A percentile compares a stretch with the other conserved stretches of the same genome.
Conservation (phyloP, 2,797 vertebrate species). For the Coilia nasus region DNA sequence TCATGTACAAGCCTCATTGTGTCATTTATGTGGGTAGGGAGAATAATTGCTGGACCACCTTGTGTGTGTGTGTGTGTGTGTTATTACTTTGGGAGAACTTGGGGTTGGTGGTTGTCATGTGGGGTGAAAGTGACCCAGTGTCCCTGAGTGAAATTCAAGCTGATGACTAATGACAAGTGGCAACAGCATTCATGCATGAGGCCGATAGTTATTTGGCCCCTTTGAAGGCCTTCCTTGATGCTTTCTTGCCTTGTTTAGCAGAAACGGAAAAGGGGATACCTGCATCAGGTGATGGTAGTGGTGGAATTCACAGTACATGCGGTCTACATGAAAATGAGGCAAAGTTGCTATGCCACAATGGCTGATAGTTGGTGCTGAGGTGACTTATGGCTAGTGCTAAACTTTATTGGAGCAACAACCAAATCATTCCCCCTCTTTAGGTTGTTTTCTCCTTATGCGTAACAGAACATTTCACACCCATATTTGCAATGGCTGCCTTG, state of each 20-base stretch:
- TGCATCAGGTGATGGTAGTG: neutral
- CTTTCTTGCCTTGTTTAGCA: neutral
- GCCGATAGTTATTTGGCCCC: neutral
- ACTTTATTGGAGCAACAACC: too few relatives aligned
- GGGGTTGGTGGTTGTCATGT: too few relatives aligned
- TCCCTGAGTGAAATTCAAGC: constrained; percentile 14
- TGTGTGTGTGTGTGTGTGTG: neutral
- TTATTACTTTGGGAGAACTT: neutral
- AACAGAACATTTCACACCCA: neutral
- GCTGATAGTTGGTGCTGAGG: neutral
- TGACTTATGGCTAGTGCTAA: neutral
- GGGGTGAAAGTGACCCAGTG: neutral
- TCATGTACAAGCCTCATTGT: neutral
- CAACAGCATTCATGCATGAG: constrained; percentile 3
- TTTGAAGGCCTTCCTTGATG: neutral
- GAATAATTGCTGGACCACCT: neutral
- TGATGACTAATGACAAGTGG: neutral
- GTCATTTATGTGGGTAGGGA: neutral
- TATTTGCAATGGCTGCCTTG: neutral
- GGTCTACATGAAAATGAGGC: constrained; percentile 7
- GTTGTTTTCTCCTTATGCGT: too few relatives aligned
- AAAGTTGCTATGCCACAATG: neutral
- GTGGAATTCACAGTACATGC: neutral
- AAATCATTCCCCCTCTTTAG: too few relatives aligned
- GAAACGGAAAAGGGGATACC: neutral